phyloP scores from a whole-genome alignment of 2,797 vertebrate species.

The Falco novaeseelandiae region DNA sequence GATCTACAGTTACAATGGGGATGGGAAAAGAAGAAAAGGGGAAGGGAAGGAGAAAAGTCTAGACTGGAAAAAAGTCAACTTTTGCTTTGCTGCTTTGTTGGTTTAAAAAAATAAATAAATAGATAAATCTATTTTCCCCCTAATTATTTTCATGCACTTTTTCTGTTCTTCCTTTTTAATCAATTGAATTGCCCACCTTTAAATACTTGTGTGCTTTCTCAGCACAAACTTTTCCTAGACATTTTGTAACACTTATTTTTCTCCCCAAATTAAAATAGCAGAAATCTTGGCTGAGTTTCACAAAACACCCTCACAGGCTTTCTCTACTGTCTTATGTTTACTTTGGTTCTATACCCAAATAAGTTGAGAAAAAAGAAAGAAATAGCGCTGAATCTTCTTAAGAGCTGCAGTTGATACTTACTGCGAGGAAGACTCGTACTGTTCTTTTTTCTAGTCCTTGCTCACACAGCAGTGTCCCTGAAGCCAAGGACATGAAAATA shows the following conservation, averaged over 20 bases:
- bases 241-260: conserved; percentile 36
- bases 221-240: conserved; percentile 6
- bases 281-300: conserved; percentile 30
- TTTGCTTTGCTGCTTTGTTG: background rate
- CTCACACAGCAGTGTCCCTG: conserved; percentile 38
- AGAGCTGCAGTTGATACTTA: conserved; percentile 54
- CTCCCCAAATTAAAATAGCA: conserved; percentile 36
- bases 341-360: conserved; percentile 29
- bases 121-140: background rate
- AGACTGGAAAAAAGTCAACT: background rate
- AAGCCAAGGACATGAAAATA: conserved; percentile 59
- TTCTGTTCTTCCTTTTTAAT: background rate
- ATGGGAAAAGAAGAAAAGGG: background rate
- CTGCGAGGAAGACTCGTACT: conserved; percentile 35
- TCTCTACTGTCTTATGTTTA: conserved; percentile 32
- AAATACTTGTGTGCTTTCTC: conserved; percentile 27
- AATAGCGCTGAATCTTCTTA: conserved; percentile 19
- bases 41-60: background rate
- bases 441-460: conserved; percentile 56
- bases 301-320: conserved; percentile 29
- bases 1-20: background rate
- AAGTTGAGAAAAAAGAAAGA: conserved; percentile 38
- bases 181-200: background rate
- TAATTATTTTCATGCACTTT: background rate
- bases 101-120: background rate